Evolutionary conservation across 2,888 invertebrate species (phyloP).

Genomic region (Pterostichus madidus): DNA sequence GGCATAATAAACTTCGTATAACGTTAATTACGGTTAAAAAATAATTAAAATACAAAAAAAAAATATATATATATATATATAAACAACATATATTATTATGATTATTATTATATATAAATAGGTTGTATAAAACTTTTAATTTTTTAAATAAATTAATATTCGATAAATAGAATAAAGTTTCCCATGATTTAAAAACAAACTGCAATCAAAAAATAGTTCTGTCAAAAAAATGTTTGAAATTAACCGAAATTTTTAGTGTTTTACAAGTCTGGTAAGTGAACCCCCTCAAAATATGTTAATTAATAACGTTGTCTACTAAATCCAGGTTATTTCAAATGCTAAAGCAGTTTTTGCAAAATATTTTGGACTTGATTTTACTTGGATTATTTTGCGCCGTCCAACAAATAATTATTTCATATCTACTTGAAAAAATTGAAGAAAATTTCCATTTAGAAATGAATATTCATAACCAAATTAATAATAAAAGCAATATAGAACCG

Average conservation of each 20-base stretch:
- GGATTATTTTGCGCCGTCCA: slow-evolving; percentile 14
- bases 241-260: not conserved
- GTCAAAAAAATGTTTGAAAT: slow-evolving; percentile 1
- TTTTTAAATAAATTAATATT: slow-evolving; percentile 54
- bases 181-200: not conserved
- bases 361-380: not conserved
- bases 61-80: slow-evolving; percentile 21
- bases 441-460: slow-evolving; percentile 1
- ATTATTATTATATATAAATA: slow-evolving; percentile 56
- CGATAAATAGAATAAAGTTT: not conserved
- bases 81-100: slow-evolving; percentile 13
- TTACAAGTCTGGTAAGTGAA: not conserved
- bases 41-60: slow-evolving; percentile 20
- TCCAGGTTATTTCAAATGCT: not conserved
- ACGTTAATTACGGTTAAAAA: slow-evolving; percentile 35
- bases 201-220: slow-evolving; percentile 8
- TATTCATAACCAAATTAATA: not conserved
- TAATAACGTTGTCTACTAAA: not conserved
- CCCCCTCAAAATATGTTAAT: not conserved
- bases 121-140: slow-evolving; percentile 62
- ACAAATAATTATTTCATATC: slow-evolving; percentile 13
- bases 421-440: slow-evolving; percentile 3
- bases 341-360: not conserved
- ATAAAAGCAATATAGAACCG: not conserved
- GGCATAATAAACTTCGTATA: not conserved